These are phyloP conservation scores for Sparus aurata DNA, from an alignment of 2,797 vertebrate species.

Conservation along the genomic window DNA sequence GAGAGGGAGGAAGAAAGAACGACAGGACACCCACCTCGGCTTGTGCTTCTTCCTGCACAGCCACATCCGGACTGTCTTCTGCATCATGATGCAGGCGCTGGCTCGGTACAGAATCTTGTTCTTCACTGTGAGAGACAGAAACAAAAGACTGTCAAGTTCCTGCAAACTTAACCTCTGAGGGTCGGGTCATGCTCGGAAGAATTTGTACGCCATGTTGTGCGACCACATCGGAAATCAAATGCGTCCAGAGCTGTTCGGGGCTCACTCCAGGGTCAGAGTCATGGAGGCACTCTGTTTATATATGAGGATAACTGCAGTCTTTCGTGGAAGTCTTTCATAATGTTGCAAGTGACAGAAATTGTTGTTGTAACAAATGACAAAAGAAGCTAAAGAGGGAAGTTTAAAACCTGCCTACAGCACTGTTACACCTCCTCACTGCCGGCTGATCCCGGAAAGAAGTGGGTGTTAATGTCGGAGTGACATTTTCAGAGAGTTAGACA, in stretches of 20 bases:
- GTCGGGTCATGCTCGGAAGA: not conserved
- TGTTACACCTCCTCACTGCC: too few species aligned
- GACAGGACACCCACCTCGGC: constrained; percentile 89
- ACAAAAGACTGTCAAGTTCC: not conserved
- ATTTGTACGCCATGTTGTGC: not conserved
- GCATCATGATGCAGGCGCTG: constrained; percentile 92
- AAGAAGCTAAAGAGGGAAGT: not conserved
- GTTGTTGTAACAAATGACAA: not conserved
- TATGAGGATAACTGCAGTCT: too few species aligned
- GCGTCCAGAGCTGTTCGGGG: too few species aligned
- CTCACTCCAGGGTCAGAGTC: too few species aligned
- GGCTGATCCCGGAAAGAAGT: too few species aligned
- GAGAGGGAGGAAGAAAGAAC: not conserved
- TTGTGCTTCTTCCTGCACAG: constrained; percentile 96
- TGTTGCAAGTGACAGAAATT: not conserved
- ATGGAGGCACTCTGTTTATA: too few species aligned
- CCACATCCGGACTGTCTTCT: constrained; percentile 98
- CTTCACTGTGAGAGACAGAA: constrained; percentile 88
- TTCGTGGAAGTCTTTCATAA: not conserved
- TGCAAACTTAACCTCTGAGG: not conserved
- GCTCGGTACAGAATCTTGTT: constrained; percentile 95
- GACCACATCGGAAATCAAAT: too few species aligned
- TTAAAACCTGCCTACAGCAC: not conserved
- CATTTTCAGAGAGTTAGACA: too few species aligned
- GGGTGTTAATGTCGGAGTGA: too few species aligned